Evolutionary conservation across 1,140 invertebrate genomes (phyloP).

Genomic region (Potamilus streckersoni): DNA sequence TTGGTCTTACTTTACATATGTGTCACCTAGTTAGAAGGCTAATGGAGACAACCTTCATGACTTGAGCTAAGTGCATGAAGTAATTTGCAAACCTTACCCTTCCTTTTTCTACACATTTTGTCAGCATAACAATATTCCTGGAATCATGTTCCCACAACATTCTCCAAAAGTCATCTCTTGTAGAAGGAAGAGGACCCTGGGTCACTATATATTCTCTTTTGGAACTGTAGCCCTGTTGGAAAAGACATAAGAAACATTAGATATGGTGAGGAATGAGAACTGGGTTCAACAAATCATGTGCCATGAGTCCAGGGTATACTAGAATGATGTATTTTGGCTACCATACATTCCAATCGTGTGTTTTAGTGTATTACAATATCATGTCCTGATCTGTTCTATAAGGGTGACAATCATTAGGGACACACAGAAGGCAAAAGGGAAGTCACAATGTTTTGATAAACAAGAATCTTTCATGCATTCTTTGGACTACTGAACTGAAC

Average conservation of each 20-base stretch:
- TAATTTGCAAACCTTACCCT: constrained; percentile 45
- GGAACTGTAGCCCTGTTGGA: constrained; percentile 51
- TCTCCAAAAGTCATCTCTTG: constrained; percentile 83
- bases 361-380: not conserved
- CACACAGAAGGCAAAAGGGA: no score
- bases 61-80: no score
- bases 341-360: no score
- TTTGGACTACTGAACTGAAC: no score
- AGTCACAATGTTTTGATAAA: no score
- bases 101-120: constrained; percentile 74
- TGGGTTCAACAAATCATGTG: no score
- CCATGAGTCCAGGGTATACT: no score
- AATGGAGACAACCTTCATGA: no score
- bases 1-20: not conserved
- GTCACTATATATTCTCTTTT: constrained; percentile 81
- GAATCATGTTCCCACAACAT: constrained; percentile 87
- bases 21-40: no score
- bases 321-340: no score
- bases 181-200: constrained; percentile 78
- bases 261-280: not conserved
- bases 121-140: constrained; percentile 82
- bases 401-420: no score
- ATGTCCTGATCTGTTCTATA: not conserved
- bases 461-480: no score
- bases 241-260: not conserved